These are phyloP conservation scores for Scomber japonicus DNA, from an alignment of 2,113 vertebrate species.

Conservation along the genomic window DNA sequence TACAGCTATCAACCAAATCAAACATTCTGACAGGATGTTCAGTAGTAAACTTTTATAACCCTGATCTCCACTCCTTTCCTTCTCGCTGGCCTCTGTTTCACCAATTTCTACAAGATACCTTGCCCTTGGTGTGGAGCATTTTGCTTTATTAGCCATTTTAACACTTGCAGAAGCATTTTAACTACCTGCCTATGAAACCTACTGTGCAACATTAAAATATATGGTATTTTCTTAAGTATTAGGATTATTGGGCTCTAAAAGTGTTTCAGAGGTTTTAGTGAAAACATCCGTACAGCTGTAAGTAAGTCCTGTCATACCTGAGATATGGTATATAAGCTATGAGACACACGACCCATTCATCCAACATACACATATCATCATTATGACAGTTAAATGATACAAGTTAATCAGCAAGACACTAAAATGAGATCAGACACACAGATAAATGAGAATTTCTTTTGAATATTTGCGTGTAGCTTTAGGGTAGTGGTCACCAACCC, in stretches of 20 bases:
- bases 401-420: not conserved
- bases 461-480: constrained; percentile 22
- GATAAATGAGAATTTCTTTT: not conserved
- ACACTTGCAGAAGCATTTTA: constrained; percentile 44
- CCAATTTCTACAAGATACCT: constrained; percentile 1
- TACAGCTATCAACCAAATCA: constrained; percentile 18
- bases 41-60: constrained; percentile 38
- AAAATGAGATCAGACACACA: constrained; percentile 1
- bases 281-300: not conserved
- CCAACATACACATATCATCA: not conserved
- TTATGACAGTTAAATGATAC: constrained; percentile 23
- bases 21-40: constrained; percentile 23
- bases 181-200: constrained; percentile 27
- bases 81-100: not conserved
- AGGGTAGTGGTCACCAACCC: too few relatives aligned
- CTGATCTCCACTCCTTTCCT: constrained; percentile 7
- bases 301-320: not conserved
- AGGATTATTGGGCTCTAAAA: not conserved
- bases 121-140: constrained; percentile 12
- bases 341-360: not conserved
- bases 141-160: constrained; percentile 42
- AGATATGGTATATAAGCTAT: not conserved
- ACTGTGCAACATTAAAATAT: constrained; percentile 26
- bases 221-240: not conserved
- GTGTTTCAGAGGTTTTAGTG: not conserved